Evolutionary conservation across 2,797 vertebrate species (phyloP).

Genomic region (Betta splendens): DNA sequence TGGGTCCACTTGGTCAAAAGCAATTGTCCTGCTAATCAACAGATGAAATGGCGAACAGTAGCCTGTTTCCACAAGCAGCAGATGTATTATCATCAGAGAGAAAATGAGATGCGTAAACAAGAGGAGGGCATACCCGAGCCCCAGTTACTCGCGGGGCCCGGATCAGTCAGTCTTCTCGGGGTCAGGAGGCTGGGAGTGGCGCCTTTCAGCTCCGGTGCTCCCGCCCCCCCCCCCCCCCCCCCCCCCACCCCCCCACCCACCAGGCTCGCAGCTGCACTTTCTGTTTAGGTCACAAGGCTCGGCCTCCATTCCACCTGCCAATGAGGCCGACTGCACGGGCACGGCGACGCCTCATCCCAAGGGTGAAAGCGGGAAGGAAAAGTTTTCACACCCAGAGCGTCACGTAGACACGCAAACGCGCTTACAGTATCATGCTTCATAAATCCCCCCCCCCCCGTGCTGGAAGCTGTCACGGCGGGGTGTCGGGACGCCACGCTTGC

Average conservation of each 20-base stretch:
- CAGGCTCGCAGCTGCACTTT: conserved; percentile 33
- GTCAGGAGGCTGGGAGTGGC: conserved; percentile 48
- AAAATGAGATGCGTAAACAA: conserved; percentile 53
- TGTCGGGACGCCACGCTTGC: conserved; percentile 41
- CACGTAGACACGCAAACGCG: conserved; percentile 23
- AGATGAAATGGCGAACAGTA: conserved; percentile 48
- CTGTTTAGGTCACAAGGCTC: conserved; percentile 12
- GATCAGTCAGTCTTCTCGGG: conserved; percentile 54
- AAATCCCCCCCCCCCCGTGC: conserved; percentile 46
- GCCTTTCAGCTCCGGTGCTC: conserved; percentile 19
- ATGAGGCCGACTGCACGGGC: too few species aligned
- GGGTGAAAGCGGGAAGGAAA: conserved; percentile 1
- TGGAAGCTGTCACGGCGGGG: conserved; percentile 49
- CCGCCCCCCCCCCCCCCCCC: too few species aligned
- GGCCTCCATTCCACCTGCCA: conserved; percentile 5
- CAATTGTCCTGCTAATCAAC: conserved; percentile 63
- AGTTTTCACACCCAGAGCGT: conserved; percentile 12
- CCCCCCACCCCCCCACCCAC: conserved; percentile 44
- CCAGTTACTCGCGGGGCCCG: conserved; percentile 60
- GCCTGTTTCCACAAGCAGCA: conserved; percentile 50
- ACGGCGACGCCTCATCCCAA: too few species aligned
- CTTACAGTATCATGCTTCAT: conserved; percentile 42
- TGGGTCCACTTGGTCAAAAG: conserved; percentile 64
- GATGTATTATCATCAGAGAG: conserved; percentile 49
- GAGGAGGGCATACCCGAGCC: too few species aligned